Evolutionary conservation across 2,113 vertebrate species (phyloP).

Genomic region (Archocentrus centrarchus): DNA sequence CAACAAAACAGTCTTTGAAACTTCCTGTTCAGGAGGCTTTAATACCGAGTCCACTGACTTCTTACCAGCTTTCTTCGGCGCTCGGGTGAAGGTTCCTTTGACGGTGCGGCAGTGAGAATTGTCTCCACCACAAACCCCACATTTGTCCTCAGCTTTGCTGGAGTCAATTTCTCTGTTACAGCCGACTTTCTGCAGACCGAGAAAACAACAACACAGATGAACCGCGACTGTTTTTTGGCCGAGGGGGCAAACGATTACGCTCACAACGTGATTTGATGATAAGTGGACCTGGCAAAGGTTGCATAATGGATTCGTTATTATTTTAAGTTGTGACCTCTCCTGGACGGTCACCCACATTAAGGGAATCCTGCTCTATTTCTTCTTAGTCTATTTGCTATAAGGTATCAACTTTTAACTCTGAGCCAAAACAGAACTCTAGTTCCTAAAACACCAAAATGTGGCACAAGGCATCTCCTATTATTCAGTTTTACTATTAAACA

Average conservation of each 20-base stretch:
- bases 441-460: background rate
- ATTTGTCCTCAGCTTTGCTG: slow-evolving; percentile 92
- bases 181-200: slow-evolving; percentile 88
- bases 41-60: slow-evolving; percentile 24
- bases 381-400: background rate
- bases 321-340: too few species aligned
- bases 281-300: background rate
- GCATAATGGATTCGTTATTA: background rate
- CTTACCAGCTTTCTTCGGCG: slow-evolving; percentile 94
- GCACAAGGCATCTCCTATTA: background rate
- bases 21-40: accelerated
- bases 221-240: background rate
- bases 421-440: accelerated
- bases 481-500: background rate
- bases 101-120: slow-evolving; percentile 96
- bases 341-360: background rate
- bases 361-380: accelerated
- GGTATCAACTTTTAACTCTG: background rate
- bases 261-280: background rate
- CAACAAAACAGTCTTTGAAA: background rate
- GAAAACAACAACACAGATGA: slow-evolving; percentile 1
- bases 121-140: slow-evolving; percentile 95
- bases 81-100: slow-evolving; percentile 93
- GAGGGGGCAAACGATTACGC: accelerated
- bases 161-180: slow-evolving; percentile 97